Conservation (phyloP, 2,888 invertebrate genomes). For the Drepanosiphum platanoidis region DNA sequence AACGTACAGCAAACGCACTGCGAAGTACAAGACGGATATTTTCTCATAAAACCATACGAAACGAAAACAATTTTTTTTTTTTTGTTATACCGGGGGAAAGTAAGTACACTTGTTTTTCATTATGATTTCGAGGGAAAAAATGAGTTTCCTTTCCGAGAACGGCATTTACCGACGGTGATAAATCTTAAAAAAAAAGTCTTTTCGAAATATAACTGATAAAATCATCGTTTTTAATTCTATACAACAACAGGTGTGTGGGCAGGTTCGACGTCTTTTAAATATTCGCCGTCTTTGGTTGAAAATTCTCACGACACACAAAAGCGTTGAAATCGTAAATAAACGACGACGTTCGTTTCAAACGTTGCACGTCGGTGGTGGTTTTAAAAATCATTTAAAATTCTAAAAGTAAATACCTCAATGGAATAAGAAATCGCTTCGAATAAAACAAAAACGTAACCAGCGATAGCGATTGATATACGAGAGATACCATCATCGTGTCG, state of each 20-base stretch:
- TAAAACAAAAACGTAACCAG: no score
- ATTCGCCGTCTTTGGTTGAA: not conserved
- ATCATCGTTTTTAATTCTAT: not conserved
- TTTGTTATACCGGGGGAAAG: not conserved
- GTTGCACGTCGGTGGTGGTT: not conserved
- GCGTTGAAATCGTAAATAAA: not conserved
- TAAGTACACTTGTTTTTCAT: not conserved
- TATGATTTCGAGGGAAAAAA: not conserved
- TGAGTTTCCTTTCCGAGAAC: not conserved
- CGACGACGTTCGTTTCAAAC: not conserved
- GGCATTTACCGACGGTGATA: not conserved
- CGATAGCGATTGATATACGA: no score
- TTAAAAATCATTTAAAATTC: not conserved
- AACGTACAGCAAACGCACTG: not conserved
- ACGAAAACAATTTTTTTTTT: not conserved
- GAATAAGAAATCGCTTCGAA: not conserved
- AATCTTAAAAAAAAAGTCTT: not conserved
- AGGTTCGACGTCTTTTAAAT: not conserved
- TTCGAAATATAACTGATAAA: not conserved
- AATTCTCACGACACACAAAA: not conserved
- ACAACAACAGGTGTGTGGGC: not conserved
- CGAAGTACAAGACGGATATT: not conserved
- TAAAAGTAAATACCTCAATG: not conserved
- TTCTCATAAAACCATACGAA: not conserved
- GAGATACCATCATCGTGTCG: no score